phyloP scores from a whole-genome alignment of 1,140 invertebrate species.

The Lordiphosa stackelbergi region DNA sequence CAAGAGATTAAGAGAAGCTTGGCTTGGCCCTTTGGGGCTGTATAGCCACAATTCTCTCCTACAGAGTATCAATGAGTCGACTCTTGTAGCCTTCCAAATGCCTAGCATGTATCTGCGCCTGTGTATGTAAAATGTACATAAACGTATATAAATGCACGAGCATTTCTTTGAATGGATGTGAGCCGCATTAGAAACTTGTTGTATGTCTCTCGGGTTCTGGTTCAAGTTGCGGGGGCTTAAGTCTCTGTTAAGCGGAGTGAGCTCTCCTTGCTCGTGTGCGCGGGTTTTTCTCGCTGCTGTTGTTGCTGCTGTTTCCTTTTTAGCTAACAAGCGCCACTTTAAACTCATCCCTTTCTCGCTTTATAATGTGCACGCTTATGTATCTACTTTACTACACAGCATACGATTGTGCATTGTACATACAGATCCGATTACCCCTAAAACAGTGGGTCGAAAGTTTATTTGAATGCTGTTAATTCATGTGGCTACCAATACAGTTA shows the following conservation, averaged over 20 bases:
- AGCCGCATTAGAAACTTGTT: slow-evolving; percentile 70
- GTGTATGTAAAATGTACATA: background rate
- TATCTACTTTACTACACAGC: slow-evolving; percentile 61
- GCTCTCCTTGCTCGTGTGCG: slow-evolving; percentile 7
- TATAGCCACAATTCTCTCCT: no score
- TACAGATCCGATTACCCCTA: slow-evolving; percentile 53
- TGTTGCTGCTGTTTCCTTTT: slow-evolving; percentile 46
- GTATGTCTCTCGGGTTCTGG: slow-evolving; percentile 31
- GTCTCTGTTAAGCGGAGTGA: slow-evolving; percentile 5
- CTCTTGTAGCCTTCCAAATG: slow-evolving; percentile 10
- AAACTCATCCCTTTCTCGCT: slow-evolving; percentile 63
- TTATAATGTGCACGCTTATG: slow-evolving; percentile 71
- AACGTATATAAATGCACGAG: slow-evolving; percentile 22
- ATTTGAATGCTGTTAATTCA: slow-evolving; percentile 9
- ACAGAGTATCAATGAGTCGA: slow-evolving; percentile 18
- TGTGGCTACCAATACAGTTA: background rate
- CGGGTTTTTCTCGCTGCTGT: slow-evolving; percentile 9
- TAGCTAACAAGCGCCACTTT: slow-evolving; percentile 66
- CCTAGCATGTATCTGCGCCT: slow-evolving; percentile 3
- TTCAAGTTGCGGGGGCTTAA: slow-evolving; percentile 21
- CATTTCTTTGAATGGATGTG: slow-evolving; percentile 66
- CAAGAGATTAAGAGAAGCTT: no score
- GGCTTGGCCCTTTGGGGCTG: no score
- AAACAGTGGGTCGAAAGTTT: slow-evolving; percentile 35
- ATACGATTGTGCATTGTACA: slow-evolving; percentile 1